A percentile compares a stretch with the other conserved stretches of the same genome.
These are phyloP conservation scores for Plagiodera versicolora DNA, from an alignment of 2,888 invertebrate species.

Conservation along the genomic window DNA sequence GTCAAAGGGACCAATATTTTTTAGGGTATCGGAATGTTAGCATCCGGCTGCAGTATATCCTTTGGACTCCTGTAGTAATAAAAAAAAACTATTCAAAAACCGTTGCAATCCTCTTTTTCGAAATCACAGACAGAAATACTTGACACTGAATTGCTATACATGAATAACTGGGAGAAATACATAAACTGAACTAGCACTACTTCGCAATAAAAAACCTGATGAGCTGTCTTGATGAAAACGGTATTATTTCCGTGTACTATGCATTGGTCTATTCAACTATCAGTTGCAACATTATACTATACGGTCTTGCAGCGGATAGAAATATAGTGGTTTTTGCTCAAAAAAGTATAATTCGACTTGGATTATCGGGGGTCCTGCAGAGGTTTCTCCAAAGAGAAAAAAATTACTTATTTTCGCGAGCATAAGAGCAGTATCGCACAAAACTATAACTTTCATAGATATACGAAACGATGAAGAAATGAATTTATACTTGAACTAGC, in stretches of 20 bases:
- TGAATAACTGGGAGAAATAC: constrained; percentile 7
- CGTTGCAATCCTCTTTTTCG: no score
- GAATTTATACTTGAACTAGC: no score
- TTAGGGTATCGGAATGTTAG: no score
- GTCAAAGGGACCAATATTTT: no score
- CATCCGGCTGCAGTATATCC: no score
- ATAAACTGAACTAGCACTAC: constrained; percentile 4
- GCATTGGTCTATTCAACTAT: constrained; percentile 4
- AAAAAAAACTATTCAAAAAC: no score
- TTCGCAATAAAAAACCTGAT: constrained; percentile 10
- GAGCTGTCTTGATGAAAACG: constrained; percentile 5
- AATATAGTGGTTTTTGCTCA: constrained; percentile 1
- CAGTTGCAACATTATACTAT: constrained; percentile 2
- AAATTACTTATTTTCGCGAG: neutral
- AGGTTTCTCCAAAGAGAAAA: constrained; percentile 3
- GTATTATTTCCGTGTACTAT: neutral
- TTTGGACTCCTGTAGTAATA: no score
- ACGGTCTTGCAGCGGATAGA: constrained; percentile 1
- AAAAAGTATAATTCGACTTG: constrained; percentile 1
- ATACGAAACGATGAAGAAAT: no score
- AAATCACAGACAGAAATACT: no score
- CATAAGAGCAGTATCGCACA: no score
- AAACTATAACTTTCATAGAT: no score
- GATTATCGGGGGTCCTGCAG: neutral
- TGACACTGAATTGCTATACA: no score